Conservation (phyloP, 2,797 vertebrate species). For the Neosalanx taihuensis region DNA sequence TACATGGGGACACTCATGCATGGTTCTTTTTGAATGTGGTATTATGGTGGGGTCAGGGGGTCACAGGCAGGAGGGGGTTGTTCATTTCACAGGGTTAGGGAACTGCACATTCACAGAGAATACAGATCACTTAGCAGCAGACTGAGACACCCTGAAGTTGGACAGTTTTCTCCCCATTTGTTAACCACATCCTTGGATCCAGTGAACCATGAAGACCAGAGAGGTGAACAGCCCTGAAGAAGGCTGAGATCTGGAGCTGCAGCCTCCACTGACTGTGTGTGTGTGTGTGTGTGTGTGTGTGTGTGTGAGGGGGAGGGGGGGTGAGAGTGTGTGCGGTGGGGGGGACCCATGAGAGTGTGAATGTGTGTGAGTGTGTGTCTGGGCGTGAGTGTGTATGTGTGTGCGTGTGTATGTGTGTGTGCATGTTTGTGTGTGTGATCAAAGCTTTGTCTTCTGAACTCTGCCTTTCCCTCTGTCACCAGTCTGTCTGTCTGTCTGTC, state of each 20-base stretch:
- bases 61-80: conserved; percentile 96
- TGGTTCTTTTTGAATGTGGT: conserved; percentile 97
- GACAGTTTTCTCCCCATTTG: conserved; percentile 80
- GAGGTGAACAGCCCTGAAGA: conserved; percentile 82
- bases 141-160: conserved; percentile 83
- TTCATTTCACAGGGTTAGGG: conserved; percentile 99
- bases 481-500: too few relatives aligned
- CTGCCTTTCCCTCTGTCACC: conserved; percentile 25
- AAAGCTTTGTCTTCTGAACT: conserved; percentile 40
- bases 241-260: conserved; percentile 75
- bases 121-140: conserved; percentile 99
- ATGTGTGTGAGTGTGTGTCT: too few relatives aligned
- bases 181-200: conserved; percentile 91
- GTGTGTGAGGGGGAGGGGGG: conserved; percentile 38
- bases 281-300: conserved; percentile 41
- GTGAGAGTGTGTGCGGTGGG: conserved; percentile 2
- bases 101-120: conserved; percentile 97
- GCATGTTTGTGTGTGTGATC: conserved; percentile 38
- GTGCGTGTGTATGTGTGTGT: too few relatives aligned
- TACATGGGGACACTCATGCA: conserved; percentile 96
- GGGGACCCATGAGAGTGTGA: too few relatives aligned
- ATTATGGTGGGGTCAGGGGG: conserved; percentile 94
- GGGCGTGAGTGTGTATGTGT: too few relatives aligned
- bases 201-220: conserved; percentile 85
- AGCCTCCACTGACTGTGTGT: conserved; percentile 54